These are phyloP conservation scores for Platycnemis pennipes DNA, from an alignment of 2,888 invertebrate species.

Conservation along the genomic window DNA sequence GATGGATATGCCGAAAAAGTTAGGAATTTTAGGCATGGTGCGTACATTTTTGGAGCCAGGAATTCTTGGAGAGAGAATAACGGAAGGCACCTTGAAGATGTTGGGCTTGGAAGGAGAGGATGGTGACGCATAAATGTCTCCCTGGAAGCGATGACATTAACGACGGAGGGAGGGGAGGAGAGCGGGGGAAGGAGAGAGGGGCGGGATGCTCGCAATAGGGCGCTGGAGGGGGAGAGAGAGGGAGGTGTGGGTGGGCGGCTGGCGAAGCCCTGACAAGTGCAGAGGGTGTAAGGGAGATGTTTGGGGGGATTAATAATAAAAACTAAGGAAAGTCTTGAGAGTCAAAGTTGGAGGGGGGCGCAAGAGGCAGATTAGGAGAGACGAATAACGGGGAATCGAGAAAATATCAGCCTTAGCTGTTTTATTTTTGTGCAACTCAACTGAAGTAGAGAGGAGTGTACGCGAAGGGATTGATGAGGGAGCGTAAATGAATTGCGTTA, in stretches of 20 bases:
- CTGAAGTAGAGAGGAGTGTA: no score
- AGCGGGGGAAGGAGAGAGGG: background rate
- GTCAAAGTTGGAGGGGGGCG: background rate
- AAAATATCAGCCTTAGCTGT: no score
- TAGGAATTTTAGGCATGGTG: background rate
- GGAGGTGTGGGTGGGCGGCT: background rate
- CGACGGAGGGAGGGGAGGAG: background rate
- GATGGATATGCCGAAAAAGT: background rate
- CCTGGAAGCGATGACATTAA: background rate
- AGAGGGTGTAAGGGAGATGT: background rate
- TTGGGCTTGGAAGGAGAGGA: background rate
- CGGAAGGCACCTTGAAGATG: background rate
- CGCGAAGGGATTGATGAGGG: no score
- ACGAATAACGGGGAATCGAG: background rate
- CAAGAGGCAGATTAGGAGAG: background rate
- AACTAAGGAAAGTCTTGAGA: background rate
- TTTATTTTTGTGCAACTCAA: no score
- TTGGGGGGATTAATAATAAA: background rate
- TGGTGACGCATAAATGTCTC: constrained; percentile 8
- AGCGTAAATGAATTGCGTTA: no score
- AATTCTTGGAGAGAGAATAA: background rate
- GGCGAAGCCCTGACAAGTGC: background rate
- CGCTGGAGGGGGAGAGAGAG: background rate
- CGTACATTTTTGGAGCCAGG: constrained; percentile 19
- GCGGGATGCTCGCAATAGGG: background rate